These are phyloP conservation scores for Actenoides hombroni DNA, from an alignment of 2,113 vertebrate species.

Conservation along the genomic window DNA sequence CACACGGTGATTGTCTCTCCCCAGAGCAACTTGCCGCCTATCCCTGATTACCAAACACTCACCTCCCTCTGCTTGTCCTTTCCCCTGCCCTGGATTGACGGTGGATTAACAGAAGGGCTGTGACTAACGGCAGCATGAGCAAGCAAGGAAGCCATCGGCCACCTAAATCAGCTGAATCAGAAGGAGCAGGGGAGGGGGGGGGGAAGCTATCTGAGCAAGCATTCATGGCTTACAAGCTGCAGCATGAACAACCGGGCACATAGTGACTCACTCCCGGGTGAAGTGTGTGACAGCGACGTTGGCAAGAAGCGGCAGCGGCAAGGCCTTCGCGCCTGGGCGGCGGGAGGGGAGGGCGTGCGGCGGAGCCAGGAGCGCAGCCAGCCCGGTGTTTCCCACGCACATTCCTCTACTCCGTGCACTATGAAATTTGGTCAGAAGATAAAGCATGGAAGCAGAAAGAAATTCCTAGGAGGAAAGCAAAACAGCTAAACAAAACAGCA, in stretches of 20 bases:
- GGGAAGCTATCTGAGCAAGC: not conserved
- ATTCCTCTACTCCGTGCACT: not conserved
- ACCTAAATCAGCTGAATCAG: conserved; percentile 48
- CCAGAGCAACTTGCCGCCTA: not conserved
- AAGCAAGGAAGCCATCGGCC: not conserved
- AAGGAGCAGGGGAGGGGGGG: not conserved
- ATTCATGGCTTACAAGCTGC: not conserved
- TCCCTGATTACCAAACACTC: not conserved
- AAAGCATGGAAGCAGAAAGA: conserved; percentile 12
- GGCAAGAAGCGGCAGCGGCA: not conserved
- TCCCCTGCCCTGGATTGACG: not conserved
- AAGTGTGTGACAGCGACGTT: not conserved
- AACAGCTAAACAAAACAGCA: conserved; percentile 6
- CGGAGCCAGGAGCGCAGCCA: not conserved
- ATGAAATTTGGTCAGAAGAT: conserved; percentile 9
- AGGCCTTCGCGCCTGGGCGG: not conserved
- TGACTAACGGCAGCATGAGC: not conserved
- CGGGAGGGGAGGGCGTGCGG: not conserved
- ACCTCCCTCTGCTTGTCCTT: not conserved
- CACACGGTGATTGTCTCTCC: not conserved
- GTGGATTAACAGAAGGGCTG: not conserved
- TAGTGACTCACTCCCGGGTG: conserved; percentile 39
- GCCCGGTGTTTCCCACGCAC: not conserved
- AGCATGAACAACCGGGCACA: not conserved
- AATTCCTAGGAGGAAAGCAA: conserved; percentile 24